phyloP scores from a whole-genome alignment of 2,797 vertebrate species.

The Tokudaia muenninki region DNA sequence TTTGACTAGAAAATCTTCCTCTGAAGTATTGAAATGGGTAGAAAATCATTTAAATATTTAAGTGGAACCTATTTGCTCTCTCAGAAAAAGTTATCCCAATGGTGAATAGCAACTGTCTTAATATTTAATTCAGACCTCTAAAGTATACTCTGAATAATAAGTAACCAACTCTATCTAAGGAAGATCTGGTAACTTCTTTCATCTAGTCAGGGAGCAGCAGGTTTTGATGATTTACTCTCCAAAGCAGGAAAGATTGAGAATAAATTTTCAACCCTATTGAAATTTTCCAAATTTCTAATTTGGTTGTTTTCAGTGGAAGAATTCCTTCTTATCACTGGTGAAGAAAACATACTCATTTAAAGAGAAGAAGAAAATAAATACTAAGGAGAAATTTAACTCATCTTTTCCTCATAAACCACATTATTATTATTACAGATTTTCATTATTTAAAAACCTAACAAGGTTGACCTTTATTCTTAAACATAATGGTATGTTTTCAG shows the following conservation, averaged over 20 bases:
- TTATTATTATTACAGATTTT: not conserved
- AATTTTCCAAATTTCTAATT: slow-evolving; percentile 10
- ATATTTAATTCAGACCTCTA: slow-evolving; percentile 76
- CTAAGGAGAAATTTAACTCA: slow-evolving; percentile 10
- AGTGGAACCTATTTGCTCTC: slow-evolving; percentile 66
- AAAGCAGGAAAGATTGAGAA: slow-evolving; percentile 36
- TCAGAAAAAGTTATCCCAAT: slow-evolving; percentile 62
- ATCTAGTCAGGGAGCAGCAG: not conserved
- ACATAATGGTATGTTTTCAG: slow-evolving; percentile 37
- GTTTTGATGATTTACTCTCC: slow-evolving; percentile 39
- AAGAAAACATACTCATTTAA: slow-evolving; percentile 35
- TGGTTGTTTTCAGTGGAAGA: not conserved
- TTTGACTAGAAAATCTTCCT: slow-evolving; percentile 18
- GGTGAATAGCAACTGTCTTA: slow-evolving; percentile 59
- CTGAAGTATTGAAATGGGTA: not conserved
- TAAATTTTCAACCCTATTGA: not conserved
- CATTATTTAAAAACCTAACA: slow-evolving; percentile 44
- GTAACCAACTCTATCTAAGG: not conserved
- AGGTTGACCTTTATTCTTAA: not conserved
- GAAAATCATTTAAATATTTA: slow-evolving; percentile 57
- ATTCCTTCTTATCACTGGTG: not conserved
- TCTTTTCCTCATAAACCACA: not conserved
- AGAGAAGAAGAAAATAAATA: not conserved
- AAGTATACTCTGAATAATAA: slow-evolving; percentile 69
- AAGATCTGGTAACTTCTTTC: not conserved